Percentiles rank a stretch among this genome's conserved stretches.
Conservation (phyloP, 2,113 vertebrate species). For the Percopsis transmontana region DNA sequence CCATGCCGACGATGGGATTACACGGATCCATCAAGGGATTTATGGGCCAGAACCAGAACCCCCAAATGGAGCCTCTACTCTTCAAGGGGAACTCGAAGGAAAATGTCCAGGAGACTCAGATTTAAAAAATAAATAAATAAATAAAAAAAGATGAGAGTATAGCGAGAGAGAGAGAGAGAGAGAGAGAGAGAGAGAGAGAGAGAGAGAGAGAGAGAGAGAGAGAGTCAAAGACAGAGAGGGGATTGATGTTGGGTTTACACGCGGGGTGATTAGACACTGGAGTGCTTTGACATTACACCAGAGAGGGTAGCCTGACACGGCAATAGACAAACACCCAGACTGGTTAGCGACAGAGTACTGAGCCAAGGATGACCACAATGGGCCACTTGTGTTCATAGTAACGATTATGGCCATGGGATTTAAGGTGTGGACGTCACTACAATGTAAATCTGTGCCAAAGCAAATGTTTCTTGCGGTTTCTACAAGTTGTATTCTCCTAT, state of each 20-base stretch:
- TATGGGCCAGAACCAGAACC: slow-evolving; percentile 82
- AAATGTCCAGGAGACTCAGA: slow-evolving; percentile 95
- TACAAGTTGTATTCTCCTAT: slow-evolving; percentile 79
- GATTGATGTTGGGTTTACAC: slow-evolving; percentile 71
- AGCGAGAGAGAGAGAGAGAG: slow-evolving; percentile 29
- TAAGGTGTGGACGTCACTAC: slow-evolving; percentile 73
- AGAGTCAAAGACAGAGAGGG: slow-evolving; percentile 64
- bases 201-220: slow-evolving; percentile 21
- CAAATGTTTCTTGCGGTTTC: slow-evolving; percentile 83
- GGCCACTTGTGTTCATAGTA: slow-evolving; percentile 75
- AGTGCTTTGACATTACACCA: slow-evolving; percentile 74
- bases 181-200: slow-evolving; percentile 17
- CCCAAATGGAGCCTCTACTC: slow-evolving; percentile 89
- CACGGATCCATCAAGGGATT: slow-evolving; percentile 84
- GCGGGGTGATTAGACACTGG: slow-evolving; percentile 68
- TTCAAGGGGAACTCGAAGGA: slow-evolving; percentile 94
- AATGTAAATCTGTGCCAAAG: slow-evolving; percentile 83
- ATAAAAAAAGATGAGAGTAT: slow-evolving; percentile 41
- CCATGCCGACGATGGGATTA: slow-evolving; percentile 80
- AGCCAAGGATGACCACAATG: slow-evolving; percentile 76
- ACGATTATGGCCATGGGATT: slow-evolving; percentile 70
- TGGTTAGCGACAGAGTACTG: slow-evolving; percentile 69
- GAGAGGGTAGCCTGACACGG: slow-evolving; percentile 67
- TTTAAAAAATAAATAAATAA: slow-evolving; percentile 68
- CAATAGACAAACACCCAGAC: slow-evolving; percentile 74